Evolutionary conservation across 2,113 vertebrate genomes (phyloP).

Genomic region (Carassius carassius): DNA sequence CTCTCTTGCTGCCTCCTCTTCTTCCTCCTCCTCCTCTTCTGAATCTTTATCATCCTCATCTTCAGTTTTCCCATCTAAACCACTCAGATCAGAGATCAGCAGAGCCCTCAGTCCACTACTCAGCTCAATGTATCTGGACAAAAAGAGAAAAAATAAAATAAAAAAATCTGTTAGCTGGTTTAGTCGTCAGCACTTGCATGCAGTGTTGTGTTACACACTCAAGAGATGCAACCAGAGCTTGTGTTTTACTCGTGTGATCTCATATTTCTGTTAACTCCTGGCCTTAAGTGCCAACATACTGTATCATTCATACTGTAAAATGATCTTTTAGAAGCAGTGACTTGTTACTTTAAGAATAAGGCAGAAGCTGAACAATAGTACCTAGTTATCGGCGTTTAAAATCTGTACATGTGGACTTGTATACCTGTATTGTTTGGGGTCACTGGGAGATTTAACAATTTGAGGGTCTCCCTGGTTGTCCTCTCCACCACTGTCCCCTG

Average conservation of each 20-base stretch:
- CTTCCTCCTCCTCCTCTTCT: conserved; percentile 72
- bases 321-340: not conserved
- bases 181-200: not conserved
- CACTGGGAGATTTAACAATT: conserved; percentile 93
- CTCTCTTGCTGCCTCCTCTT: conserved; percentile 74
- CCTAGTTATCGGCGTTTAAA: not conserved
- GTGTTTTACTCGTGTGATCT: conserved; percentile 8
- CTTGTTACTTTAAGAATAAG: not conserved
- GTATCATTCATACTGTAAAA: conserved; percentile 4
- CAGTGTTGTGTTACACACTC: conserved; percentile 28
- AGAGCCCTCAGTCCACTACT: conserved; percentile 87
- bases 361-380: not conserved
- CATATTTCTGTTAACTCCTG: not conserved
- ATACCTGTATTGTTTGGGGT: conserved; percentile 94
- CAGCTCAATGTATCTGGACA: conserved; percentile 83
- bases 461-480: conserved; percentile 78
- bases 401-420: conserved; percentile 21
- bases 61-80: conserved; percentile 64
- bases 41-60: conserved; percentile 52
- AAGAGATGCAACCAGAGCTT: conserved; percentile 27
- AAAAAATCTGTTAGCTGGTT: conserved; percentile 1
- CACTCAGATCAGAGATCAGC: conserved; percentile 90
- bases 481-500: conserved; percentile 51
- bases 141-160: not conserved
- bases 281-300: not conserved